These are phyloP conservation scores for Callorhinus ursinus DNA, from an alignment of 2,113 vertebrate species.

Conservation along the genomic window DNA sequence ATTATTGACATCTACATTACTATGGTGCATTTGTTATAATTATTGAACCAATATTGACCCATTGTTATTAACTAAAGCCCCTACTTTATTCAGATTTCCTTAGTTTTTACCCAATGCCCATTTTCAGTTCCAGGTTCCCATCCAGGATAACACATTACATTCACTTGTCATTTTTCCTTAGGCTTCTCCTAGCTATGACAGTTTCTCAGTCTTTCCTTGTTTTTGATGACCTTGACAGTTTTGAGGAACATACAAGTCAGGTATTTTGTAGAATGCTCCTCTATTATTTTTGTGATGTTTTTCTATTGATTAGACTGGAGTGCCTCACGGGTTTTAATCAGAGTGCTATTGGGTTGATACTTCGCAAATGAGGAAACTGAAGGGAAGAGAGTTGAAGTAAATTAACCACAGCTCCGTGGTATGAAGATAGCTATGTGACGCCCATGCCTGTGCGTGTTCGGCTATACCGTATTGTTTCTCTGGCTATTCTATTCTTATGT, in stretches of 20 bases:
- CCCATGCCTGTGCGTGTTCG: neutral
- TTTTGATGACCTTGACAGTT: slow-evolving; percentile 52
- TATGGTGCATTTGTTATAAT: neutral
- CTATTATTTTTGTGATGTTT: slow-evolving; percentile 25
- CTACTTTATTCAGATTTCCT: neutral
- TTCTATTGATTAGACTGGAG: slow-evolving; percentile 6
- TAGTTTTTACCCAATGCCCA: neutral
- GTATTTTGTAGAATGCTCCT: neutral
- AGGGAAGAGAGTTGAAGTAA: neutral
- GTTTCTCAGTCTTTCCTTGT: slow-evolving; percentile 4
- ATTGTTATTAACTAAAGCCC: neutral
- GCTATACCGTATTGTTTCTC: neutral
- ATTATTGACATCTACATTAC: neutral
- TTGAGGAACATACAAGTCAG: neutral
- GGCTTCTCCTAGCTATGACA: neutral
- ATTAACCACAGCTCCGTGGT: neutral
- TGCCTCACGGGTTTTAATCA: slow-evolving; percentile 43
- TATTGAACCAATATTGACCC: neutral
- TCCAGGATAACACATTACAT: neutral
- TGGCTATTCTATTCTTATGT: neutral
- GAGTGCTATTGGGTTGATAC: neutral
- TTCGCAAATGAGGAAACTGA: neutral
- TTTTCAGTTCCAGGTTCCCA: neutral
- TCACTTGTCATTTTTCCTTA: slow-evolving; percentile 40
- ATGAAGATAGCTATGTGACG: too few relatives aligned